These are phyloP conservation scores for Vandiemenella viatica DNA, from an alignment of 2,888 invertebrate genomes.

Conservation along the genomic window DNA sequence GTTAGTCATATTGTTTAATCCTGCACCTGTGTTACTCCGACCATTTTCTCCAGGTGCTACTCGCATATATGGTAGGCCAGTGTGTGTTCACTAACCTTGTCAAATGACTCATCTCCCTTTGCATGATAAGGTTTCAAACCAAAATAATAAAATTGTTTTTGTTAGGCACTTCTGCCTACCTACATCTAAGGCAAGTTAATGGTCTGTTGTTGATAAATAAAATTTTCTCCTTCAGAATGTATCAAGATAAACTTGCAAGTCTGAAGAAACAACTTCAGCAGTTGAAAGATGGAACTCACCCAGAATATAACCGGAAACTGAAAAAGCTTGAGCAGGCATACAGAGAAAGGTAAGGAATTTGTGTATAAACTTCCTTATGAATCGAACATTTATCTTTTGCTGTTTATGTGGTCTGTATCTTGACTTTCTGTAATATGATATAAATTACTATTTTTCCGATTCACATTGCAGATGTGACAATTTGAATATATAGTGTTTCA, in stretches of 20 bases:
- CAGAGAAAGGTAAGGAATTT: conserved; percentile 54
- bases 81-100: too few species aligned
- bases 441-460: too few species aligned
- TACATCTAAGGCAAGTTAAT: not conserved
- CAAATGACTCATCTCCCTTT: too few species aligned
- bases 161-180: not conserved
- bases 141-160: not conserved
- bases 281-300: conserved; percentile 68
- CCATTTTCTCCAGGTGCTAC: too few species aligned
- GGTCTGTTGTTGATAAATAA: not conserved
- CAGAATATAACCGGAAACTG: conserved; percentile 68
- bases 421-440: too few species aligned
- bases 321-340: conserved; percentile 69
- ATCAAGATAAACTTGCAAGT: conserved; percentile 77
- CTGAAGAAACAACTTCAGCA: conserved; percentile 82
- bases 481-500: too few species aligned
- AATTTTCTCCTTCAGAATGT: conserved; percentile 43
- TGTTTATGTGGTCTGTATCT: not conserved
- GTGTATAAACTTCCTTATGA: not conserved
- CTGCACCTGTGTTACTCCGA: too few species aligned
- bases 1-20: too few species aligned
- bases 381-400: not conserved
- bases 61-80: too few species aligned
- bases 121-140: too few species aligned
- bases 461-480: too few species aligned